Evolutionary conservation across 2,113 vertebrate species (phyloP), one percentile per base, ranked within the genome.

Genomic region (Pionites leucogaster): DNA sequence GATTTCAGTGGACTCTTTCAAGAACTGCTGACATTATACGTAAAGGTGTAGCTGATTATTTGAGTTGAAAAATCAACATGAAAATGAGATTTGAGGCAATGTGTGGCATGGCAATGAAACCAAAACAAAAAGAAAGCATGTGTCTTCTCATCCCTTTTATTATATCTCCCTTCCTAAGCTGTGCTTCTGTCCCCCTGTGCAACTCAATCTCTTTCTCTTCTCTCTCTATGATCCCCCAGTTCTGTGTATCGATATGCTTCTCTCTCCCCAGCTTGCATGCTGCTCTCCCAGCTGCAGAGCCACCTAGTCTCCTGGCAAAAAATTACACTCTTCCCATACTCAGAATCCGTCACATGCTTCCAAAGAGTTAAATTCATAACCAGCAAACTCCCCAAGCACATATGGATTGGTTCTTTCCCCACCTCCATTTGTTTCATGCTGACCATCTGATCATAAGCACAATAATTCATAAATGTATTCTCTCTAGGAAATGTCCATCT

Each of bases 241-340:
- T 44, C 19, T 33, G 0, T 4, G 10, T 49, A 7, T 70, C 63
- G 8, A 6, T 10, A 17, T 7, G 28, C 39, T 70, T 67, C 46
- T 44, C 31, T 46, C 37, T 60, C 12, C 31, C 18, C 22, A 5
- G 19, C 29, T 63, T 13, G 1, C 15, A 0, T 1, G 1, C 37
- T 15, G 0, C 41, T 39, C 2, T 67, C 46, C 31, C 53, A 42
- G 69, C 52, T 62, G n/a, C 0, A 1, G 18, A 5, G 3, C 42
- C 37, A 28, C 24, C n/a, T 11, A 5, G 22, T 37, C 53, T 52
- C 50, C n/a, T 47, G n/a, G n/a, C 13, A 62, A 49, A 53, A 44
- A 47, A 14, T 16, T 3, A 2, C 8, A 1, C 12, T 50, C 4
- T 50, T 57, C 17, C 37, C 24, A 1, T 13, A 14, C 18, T n/a